Evolutionary conservation across 2,888 invertebrate species (phyloP).

Genomic region (Sesia bembeciformis): DNA sequence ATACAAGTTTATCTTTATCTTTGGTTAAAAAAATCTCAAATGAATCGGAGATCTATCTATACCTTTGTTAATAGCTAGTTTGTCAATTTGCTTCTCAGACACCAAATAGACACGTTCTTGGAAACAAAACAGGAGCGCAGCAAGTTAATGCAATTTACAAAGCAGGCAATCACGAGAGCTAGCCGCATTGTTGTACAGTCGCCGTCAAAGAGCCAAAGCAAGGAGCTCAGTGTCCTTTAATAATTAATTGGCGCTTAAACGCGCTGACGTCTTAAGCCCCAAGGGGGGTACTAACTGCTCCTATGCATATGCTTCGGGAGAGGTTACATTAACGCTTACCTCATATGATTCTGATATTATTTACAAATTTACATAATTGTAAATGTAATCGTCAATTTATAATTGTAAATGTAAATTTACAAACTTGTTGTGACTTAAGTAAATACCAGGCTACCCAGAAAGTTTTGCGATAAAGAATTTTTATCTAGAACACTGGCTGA

Average conservation of each 20-base stretch:
- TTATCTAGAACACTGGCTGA: too few relatives aligned
- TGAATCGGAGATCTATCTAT: neutral
- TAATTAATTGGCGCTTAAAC: constrained; percentile 72
- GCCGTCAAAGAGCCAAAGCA: constrained; percentile 68
- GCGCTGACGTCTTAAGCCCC: constrained; percentile 64
- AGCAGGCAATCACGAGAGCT: constrained; percentile 63
- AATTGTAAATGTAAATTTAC: too few relatives aligned
- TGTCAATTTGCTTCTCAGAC: neutral
- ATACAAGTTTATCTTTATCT: too few relatives aligned
- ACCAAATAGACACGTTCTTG: neutral
- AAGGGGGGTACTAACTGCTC: constrained; percentile 53
- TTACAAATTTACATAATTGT: too few relatives aligned
- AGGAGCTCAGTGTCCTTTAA: constrained; percentile 57
- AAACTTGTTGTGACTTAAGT: too few relatives aligned
- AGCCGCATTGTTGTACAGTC: constrained; percentile 66
- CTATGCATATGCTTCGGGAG: constrained; percentile 46
- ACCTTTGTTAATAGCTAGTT: neutral
- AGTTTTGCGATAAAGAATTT: too few relatives aligned
- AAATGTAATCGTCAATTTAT: too few relatives aligned
- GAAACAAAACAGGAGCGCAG: constrained; percentile 24
- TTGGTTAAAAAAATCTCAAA: too few relatives aligned
- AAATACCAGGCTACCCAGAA: too few relatives aligned
- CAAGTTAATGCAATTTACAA: constrained; percentile 57
- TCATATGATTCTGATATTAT: neutral
- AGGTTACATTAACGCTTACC: constrained; percentile 24